phyloP scores from a whole-genome alignment of 2,797 vertebrate genomes.

The Pangasius mekongensis region DNA sequence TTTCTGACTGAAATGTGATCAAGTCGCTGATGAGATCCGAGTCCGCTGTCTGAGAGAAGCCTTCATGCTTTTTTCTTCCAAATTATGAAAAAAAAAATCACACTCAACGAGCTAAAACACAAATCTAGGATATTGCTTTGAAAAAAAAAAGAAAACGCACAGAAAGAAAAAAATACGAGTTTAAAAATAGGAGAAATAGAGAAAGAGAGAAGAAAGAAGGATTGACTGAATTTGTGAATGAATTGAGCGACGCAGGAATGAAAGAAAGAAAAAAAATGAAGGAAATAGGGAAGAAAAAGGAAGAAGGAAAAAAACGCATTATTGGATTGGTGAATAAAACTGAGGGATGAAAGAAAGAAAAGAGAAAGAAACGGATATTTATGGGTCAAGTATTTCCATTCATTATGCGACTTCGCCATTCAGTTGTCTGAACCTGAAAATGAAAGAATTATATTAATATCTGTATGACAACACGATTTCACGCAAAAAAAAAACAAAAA shows the following conservation, averaged over 20 bases:
- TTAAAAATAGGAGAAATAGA: not conserved
- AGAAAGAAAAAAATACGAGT: not conserved
- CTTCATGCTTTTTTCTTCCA: not conserved
- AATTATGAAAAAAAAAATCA: not conserved
- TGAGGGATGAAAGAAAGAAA: not conserved
- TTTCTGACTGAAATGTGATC: not conserved
- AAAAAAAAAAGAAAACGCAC: not conserved
- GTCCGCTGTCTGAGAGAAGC: slow-evolving; percentile 6
- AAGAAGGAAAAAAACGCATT: not conserved
- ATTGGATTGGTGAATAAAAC: not conserved
- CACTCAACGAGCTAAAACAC: slow-evolving; percentile 1
- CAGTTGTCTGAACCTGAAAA: slow-evolving; percentile 53
- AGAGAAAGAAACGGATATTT: slow-evolving; percentile 7
- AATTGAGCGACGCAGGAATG: too few relatives aligned
- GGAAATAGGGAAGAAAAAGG: not conserved
- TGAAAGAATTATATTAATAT: slow-evolving; percentile 29
- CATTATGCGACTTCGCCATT: slow-evolving; percentile 40
- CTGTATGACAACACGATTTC: slow-evolving; percentile 22
- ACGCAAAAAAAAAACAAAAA: not conserved
- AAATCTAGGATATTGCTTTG: not conserved
- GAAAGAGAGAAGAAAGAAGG: not conserved
- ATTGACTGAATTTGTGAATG: not conserved
- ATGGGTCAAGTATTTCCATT: slow-evolving; percentile 47
- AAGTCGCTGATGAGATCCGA: not conserved
- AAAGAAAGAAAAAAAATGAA: not conserved